Conservation (phyloP, 2,888 invertebrate genomes). For the Hypercompe scribonia region DNA sequence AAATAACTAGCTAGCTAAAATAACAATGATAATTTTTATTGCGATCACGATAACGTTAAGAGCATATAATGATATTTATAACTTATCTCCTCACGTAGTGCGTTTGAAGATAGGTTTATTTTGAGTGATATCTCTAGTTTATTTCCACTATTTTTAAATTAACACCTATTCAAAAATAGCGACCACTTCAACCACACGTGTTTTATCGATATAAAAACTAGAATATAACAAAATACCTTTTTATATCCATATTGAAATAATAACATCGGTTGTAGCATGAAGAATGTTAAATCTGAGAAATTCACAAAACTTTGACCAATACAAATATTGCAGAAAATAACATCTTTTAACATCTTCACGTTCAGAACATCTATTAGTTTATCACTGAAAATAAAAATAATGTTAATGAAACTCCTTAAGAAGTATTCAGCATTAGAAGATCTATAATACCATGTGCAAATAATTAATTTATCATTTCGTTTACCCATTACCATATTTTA, state of each 20-base stretch:
- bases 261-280: constrained; percentile 88
- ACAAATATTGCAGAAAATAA: constrained; percentile 86
- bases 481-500: background rate
- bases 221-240: constrained; percentile 55
- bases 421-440: background rate
- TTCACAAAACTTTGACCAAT: constrained; percentile 87
- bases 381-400: constrained; percentile 27
- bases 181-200: background rate
- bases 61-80: background rate
- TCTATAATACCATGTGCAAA: background rate
- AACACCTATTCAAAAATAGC: background rate
- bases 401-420: background rate
- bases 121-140: background rate
- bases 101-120: background rate
- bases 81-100: background rate
- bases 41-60: background rate
- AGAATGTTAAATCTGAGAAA: constrained; percentile 88
- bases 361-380: constrained; percentile 65
- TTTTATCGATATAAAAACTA: background rate
- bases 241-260: constrained; percentile 86
- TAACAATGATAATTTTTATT: background rate
- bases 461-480: too few species aligned
- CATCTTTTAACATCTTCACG: constrained; percentile 82
- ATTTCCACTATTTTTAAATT: background rate
- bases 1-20: background rate